These are phyloP conservation scores for Macropis europaea DNA, from an alignment of 2,888 invertebrate species.

Conservation along the genomic window DNA sequence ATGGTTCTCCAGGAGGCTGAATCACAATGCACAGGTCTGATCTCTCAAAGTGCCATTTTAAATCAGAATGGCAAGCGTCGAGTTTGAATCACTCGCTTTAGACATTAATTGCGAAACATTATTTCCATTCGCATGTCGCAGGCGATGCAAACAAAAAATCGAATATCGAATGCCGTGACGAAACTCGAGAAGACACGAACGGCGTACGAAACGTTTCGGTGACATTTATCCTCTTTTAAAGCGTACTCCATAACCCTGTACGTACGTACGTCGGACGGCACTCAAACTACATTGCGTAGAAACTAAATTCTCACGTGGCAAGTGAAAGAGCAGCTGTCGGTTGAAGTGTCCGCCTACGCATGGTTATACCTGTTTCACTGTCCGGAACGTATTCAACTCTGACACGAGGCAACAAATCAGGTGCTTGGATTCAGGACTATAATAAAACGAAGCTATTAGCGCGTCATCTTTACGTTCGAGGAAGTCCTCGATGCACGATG, in stretches of 20 bases:
- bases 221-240: constrained; percentile 52
- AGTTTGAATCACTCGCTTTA: not conserved
- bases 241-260: constrained; percentile 32
- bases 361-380: constrained; percentile 52
- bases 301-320: constrained; percentile 61
- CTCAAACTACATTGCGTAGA: constrained; percentile 48
- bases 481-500: constrained; percentile 28
- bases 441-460: constrained; percentile 57
- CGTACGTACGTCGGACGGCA: constrained; percentile 19
- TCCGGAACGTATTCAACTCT: constrained; percentile 46
- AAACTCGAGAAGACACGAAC: constrained; percentile 33
- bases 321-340: constrained; percentile 56
- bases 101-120: constrained; percentile 9
- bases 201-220: constrained; percentile 22
- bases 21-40: too few species aligned
- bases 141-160: constrained; percentile 10
- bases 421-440: constrained; percentile 40
- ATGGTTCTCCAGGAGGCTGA: too few species aligned
- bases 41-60: too few species aligned
- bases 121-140: not conserved
- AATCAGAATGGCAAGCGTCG: too few species aligned
- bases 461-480: constrained; percentile 45
- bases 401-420: constrained; percentile 60
- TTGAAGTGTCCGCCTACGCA: constrained; percentile 59
- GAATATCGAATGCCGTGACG: constrained; percentile 22